Conservation (phyloP, 2,797 vertebrate species). For the Sylvia borin region DNA sequence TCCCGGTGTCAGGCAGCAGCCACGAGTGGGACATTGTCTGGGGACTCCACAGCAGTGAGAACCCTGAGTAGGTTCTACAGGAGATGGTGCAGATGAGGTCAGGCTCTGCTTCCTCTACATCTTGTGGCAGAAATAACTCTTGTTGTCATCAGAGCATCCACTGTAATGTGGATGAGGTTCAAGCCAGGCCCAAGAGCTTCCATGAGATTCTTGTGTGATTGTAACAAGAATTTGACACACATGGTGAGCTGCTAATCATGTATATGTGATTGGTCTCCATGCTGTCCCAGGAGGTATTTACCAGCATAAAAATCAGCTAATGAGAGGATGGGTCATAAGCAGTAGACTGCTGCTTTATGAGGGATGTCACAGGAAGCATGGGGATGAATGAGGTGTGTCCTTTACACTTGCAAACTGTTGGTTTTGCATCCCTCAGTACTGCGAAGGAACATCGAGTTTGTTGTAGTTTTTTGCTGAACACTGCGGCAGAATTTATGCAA, state of each 20-base stretch:
- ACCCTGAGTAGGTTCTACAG: neutral
- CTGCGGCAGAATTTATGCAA: neutral
- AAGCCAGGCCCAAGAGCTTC: constrained; percentile 16
- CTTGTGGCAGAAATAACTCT: constrained; percentile 37
- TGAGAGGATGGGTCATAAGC: neutral
- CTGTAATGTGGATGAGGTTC: constrained; percentile 3
- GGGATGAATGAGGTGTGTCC: neutral
- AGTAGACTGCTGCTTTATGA: neutral
- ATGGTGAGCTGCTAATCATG: neutral
- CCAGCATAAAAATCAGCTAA: constrained; percentile 17
- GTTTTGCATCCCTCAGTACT: neutral
- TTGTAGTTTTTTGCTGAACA: neutral
- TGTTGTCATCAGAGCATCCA: neutral
- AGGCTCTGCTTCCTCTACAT: neutral
- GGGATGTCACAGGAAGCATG: neutral
- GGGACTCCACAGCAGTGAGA: neutral
- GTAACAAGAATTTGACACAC: constrained; percentile 45
- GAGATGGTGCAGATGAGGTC: neutral
- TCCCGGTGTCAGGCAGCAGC: neutral
- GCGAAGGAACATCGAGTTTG: neutral
- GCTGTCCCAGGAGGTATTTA: neutral
- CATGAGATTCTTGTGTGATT: constrained; percentile 51
- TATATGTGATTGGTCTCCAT: neutral
- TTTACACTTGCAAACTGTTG: neutral
- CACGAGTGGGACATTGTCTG: neutral